phyloP scores from a whole-genome alignment of 2,113 vertebrate genomes.

The Talpa occidentalis region DNA sequence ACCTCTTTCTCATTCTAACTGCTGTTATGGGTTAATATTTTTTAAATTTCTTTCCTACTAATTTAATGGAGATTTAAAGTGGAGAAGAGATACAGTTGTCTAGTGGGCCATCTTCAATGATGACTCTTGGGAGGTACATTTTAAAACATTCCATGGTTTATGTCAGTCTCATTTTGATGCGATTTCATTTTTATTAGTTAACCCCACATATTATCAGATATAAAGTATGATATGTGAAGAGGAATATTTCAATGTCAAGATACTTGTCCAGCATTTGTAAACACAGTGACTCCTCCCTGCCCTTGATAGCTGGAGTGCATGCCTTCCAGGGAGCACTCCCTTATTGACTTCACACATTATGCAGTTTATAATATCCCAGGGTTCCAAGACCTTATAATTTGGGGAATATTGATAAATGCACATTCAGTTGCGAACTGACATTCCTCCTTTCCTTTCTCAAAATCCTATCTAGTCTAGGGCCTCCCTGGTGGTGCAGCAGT shows the following conservation, averaged over 20 bases:
- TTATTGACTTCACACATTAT: background rate
- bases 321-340: background rate
- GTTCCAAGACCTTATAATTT: background rate
- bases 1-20: background rate
- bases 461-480: background rate
- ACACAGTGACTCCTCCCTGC: background rate
- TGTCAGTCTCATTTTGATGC: background rate
- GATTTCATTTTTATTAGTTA: background rate
- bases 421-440: background rate
- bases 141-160: background rate
- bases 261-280: background rate
- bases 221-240: background rate
- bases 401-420: background rate
- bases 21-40: background rate
- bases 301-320: background rate
- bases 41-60: background rate
- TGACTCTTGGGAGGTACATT: background rate
- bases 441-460: background rate
- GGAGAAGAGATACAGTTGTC: background rate
- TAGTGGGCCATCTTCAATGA: background rate
- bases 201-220: background rate
- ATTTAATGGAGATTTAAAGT: background rate
- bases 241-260: background rate
- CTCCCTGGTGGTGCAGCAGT: too few species aligned
- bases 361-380: background rate